Conservation (phyloP, 2,797 vertebrate species). For the Gobio occitaniae region DNA sequence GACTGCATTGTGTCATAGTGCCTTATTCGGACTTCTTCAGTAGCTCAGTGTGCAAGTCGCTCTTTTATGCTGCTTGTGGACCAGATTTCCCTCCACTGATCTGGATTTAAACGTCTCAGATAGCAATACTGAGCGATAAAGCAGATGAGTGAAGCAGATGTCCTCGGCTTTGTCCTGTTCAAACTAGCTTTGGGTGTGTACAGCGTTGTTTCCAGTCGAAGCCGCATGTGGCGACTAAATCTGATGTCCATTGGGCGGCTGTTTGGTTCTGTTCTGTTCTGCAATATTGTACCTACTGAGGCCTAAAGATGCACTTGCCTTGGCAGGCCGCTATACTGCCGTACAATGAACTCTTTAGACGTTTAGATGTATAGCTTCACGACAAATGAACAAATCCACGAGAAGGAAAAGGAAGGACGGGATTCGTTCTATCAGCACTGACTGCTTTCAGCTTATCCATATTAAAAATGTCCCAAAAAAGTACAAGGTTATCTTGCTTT, state of each 20-base stretch:
- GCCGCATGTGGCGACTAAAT: conserved; percentile 59
- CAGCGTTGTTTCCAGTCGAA: conserved; percentile 67
- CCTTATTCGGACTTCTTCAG: conserved; percentile 79
- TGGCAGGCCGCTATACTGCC: conserved; percentile 74
- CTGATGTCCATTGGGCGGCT: not conserved
- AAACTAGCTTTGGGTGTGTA: conserved; percentile 72
- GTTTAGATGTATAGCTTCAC: conserved; percentile 63
- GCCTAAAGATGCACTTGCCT: conserved; percentile 75
- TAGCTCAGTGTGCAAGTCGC: conserved; percentile 49
- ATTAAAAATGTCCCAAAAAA: conserved; percentile 63
- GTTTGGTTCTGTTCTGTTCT: conserved; percentile 55
- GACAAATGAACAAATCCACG: conserved; percentile 66
- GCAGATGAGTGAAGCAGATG: conserved; percentile 32
- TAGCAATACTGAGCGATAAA: conserved; percentile 22
- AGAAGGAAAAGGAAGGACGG: conserved; percentile 62
- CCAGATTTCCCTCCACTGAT: conserved; percentile 27
- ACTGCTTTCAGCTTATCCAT: conserved; percentile 39
- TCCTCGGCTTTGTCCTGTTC: conserved; percentile 53
- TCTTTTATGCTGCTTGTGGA: conserved; percentile 46
- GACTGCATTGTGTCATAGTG: conserved; percentile 81
- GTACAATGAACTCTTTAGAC: conserved; percentile 51
- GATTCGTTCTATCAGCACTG: conserved; percentile 76
- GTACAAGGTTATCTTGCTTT: conserved; percentile 61
- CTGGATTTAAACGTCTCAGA: conserved; percentile 10
- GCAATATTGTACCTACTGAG: conserved; percentile 60